Evolutionary conservation across 2,797 vertebrate genomes (phyloP).

Genomic region (Microcaecilia unicolor): DNA sequence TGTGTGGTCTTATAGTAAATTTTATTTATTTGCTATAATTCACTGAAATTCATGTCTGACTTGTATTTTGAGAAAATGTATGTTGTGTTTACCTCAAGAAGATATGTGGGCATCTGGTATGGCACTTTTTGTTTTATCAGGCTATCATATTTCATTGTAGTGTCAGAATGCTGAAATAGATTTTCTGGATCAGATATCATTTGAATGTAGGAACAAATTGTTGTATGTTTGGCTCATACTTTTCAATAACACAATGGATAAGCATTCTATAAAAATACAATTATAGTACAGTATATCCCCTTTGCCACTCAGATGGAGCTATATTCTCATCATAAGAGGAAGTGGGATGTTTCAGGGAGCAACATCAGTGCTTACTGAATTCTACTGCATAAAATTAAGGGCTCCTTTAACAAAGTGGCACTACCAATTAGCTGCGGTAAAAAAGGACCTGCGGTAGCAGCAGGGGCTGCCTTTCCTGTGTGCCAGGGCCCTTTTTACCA

Average conservation of each 20-base stretch:
- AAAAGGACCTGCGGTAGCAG: too few relatives aligned
- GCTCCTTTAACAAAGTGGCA: too few relatives aligned
- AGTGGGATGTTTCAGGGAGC: accelerated
- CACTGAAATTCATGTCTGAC: background rate
- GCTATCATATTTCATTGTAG: background rate
- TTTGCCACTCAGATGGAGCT: accelerated
- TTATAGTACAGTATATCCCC: background rate
- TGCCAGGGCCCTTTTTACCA: too few relatives aligned
- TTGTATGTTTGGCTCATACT: background rate
- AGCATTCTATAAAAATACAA: background rate
- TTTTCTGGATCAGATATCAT: background rate
- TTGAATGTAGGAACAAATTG: background rate
- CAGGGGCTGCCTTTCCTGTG: too few relatives aligned
- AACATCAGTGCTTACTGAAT: accelerated
- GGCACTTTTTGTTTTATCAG: background rate
- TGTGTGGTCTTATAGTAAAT: too few relatives aligned
- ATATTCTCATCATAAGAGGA: background rate
- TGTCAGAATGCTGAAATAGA: accelerated
- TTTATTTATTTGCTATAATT: background rate
- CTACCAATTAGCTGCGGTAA: too few relatives aligned
- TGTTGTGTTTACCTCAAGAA: background rate
- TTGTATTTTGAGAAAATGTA: accelerated
- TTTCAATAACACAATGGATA: background rate
- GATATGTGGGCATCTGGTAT: background rate
- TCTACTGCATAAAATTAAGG: background rate